Evolutionary conservation across 2,113 vertebrate genomes (phyloP), one percentile per base, ranked within the genome.

Genomic region (Canis aureus): DNA sequence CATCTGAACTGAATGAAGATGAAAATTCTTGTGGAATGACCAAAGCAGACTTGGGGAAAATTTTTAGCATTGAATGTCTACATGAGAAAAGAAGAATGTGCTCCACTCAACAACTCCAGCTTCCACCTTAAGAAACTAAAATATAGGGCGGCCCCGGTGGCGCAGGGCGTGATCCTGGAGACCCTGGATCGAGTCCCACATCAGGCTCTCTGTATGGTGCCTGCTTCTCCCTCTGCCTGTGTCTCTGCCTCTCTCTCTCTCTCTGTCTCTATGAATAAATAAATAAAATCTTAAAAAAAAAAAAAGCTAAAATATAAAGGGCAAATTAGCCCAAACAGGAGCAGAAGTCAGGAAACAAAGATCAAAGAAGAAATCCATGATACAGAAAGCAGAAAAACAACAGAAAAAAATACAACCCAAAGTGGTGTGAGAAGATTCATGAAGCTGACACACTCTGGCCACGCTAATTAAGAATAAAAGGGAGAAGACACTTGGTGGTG

Each of bases 371-470:
- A 11, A n/a, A 43, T 17, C 12, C 19, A 15, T 43, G 60, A 79
- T 55, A 38, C 0, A 73, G 25, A 8, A 22, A 57, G 43, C 20
- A 66, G 85, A 29, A 81, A 25, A 69, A 55, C 64, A 15, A 20
- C 0, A 10, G 23, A 3, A 55, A 55, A 59, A 66, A 19, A 8
- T 0, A 35, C 20, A 69, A 29, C 5, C 16, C 7, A 8, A 51
- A 38, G 23, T 0, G 32, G 11, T n/a, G 43, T 43, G 49, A 25
- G 35, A 38, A 73, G 83, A 2, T 74, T 22, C 43, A 57, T 22
- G 29, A n/a, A 49, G 62, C 3, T 11, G 43, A 55, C 53, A 20
- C 27, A 51, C 35, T 32, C 9, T 9, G 67, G 71, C 29, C 59
- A 22, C 35, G 7, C 8, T 13, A 25, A 35, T n/a, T 29, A 64